Evolutionary conservation across 2,797 vertebrate species (phyloP).

Genomic region (Eulemur albifrons): DNA sequence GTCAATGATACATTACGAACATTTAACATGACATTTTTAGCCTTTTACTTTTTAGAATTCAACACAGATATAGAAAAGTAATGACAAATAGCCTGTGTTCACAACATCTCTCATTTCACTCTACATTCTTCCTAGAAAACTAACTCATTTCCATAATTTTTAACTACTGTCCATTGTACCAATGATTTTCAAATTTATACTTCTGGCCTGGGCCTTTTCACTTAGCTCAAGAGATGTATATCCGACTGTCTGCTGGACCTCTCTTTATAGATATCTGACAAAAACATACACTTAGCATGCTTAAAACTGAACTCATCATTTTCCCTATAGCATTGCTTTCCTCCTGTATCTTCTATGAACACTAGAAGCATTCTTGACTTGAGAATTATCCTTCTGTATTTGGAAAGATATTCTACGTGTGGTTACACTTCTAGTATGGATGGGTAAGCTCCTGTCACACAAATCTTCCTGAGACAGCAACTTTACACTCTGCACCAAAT

Average conservation of each 20-base stretch:
- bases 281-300: background rate
- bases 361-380: background rate
- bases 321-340: background rate
- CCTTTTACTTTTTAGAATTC: conserved; percentile 36
- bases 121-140: background rate
- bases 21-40: conserved; percentile 23
- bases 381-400: background rate
- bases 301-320: background rate
- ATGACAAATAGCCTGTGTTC: background rate
- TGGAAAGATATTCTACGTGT: background rate
- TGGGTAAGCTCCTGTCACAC: background rate
- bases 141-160: conserved; percentile 6
- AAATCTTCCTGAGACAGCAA: background rate
- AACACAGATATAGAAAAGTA: background rate
- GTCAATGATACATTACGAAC: background rate
- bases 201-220: background rate
- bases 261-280: background rate
- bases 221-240: background rate
- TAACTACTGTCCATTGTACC: background rate
- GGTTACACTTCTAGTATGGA: background rate
- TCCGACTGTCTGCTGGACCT: background rate
- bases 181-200: background rate
- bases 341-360: background rate
- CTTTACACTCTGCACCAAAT: background rate
- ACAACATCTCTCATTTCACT: conserved; percentile 8